phyloP scores from a whole-genome alignment of 2,888 invertebrate species.

The Meta bourneti region DNA sequence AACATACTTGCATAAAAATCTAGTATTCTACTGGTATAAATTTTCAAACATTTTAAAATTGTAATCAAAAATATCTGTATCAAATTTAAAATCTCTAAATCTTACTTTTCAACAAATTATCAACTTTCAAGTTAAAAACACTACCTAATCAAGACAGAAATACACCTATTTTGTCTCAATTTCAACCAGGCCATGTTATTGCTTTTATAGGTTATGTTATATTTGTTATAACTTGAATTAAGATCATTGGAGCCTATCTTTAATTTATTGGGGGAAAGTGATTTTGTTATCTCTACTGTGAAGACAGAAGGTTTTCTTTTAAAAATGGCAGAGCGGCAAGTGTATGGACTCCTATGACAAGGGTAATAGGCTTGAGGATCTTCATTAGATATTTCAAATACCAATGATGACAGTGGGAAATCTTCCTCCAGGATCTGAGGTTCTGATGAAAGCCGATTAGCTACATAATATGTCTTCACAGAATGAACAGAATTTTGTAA shows the following conservation, averaged over 20 bases:
- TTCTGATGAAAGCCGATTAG: not conserved
- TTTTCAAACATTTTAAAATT: not conserved
- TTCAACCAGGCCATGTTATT: not conserved
- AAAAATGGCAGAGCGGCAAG: not conserved
- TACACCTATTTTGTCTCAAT: conserved; percentile 10
- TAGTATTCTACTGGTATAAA: not conserved
- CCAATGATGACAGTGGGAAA: not conserved
- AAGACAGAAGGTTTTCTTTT: conserved; percentile 24
- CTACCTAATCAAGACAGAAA: conserved; percentile 18
- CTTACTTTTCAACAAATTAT: not conserved
- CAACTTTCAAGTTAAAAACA: conserved; percentile 2
- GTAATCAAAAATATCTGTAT: conserved; percentile 20
- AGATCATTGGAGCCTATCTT: conserved; percentile 6
- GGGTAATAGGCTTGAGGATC: not conserved
- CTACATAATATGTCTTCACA: not conserved
- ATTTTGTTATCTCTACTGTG: conserved; percentile 18
- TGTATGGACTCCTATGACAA: conserved; percentile 2
- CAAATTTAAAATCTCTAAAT: conserved; percentile 16
- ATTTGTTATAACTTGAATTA: not conserved
- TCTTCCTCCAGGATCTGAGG: not conserved
- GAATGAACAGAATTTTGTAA: conserved; percentile 7
- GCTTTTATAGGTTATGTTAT: not conserved
- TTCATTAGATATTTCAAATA: not conserved
- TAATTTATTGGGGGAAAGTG: not conserved
- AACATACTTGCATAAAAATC: not conserved